Evolutionary conservation across 2,113 vertebrate genomes (phyloP), one percentile per base, ranked within the genome.

Genomic region (Misgurnus anguillicaudatus): DNA sequence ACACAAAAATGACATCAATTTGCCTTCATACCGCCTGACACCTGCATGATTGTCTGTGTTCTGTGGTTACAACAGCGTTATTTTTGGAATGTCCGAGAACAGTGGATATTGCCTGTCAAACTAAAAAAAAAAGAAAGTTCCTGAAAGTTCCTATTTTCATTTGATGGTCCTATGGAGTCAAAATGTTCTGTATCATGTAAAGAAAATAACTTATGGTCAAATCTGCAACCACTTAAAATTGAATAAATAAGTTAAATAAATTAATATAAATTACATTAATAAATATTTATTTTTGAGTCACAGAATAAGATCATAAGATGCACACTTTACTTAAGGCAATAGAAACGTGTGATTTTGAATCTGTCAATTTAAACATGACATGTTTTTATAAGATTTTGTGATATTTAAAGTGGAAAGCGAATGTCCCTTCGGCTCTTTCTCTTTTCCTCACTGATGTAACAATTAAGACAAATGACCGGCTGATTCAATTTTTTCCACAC

Each of bases 381-480:
- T n/a, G 48, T 39, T 13, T 61, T 9, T 3, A 31, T 10, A 10
- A n/a, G 7, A 9, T 24, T 65, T 53, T 53, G 60, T 73, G 16
- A 39, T 65, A 16, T 69, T 63, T 64, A 73, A 45, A 21, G 57
- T 16, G 9, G 21, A 9, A 70, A 21, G 47, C n/a, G 13, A 41
- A 36, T 9, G 16, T 62, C 74, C 42, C 21, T 24, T 58, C n/a
- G 62, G 71, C 39, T 14, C 81, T 75, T 39, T 64, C 70, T 63
- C 55, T 39, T 31, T 79, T 79, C 75, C 63, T 67, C 24, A 38
- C 61, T 68, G 71, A 84, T 77, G 80, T 84, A 81, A 81, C 83
- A 82, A 81, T 85, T 82, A 79, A 68, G 75, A 63, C 61, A 79
- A 78, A 82, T 72, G 71, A 69, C 75, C 60, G 55, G 81, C 75